phyloP scores from a whole-genome alignment of 2,113 vertebrate species.

The Clarias magur region DNA sequence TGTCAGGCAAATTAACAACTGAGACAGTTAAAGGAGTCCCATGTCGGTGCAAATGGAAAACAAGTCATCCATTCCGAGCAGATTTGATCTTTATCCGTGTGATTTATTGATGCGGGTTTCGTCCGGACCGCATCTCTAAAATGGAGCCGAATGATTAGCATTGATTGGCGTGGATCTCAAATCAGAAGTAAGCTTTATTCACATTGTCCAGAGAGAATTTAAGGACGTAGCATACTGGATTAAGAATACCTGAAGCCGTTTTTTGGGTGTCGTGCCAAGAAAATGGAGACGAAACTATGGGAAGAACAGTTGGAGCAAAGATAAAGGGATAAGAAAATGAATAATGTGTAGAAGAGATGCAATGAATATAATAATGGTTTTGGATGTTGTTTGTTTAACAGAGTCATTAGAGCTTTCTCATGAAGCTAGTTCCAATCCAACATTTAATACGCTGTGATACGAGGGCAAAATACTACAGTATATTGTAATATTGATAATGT shows the following conservation, averaged over 20 bases:
- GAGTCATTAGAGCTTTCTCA: background rate
- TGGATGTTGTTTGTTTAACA: background rate
- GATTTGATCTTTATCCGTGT: slow-evolving; percentile 29
- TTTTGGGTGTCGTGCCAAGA: background rate
- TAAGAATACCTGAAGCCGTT: slow-evolving; percentile 20
- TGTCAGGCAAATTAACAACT: slow-evolving; percentile 52
- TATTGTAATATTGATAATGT: background rate
- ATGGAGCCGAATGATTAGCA: slow-evolving; percentile 6
- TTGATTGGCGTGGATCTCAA: slow-evolving; percentile 16
- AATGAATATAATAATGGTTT: background rate
- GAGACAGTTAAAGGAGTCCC: slow-evolving; percentile 58
- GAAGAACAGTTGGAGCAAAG: slow-evolving; percentile 15
- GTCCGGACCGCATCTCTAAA: slow-evolving; percentile 19
- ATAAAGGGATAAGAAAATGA: background rate
- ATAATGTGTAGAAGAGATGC: background rate
- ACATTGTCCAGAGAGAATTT: slow-evolving; percentile 8
- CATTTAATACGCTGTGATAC: background rate
- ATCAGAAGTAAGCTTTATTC: slow-evolving; percentile 18
- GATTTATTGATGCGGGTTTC: slow-evolving; percentile 28
- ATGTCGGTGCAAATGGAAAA: slow-evolving; percentile 40
- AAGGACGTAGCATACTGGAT: slow-evolving; percentile 25
- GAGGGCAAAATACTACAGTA: background rate
- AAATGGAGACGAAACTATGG: background rate
- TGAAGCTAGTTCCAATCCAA: background rate
- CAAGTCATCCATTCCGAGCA: slow-evolving; percentile 20